Conservation (phyloP, 2,888 invertebrate genomes). For the Ectemnius cavifrons region DNA sequence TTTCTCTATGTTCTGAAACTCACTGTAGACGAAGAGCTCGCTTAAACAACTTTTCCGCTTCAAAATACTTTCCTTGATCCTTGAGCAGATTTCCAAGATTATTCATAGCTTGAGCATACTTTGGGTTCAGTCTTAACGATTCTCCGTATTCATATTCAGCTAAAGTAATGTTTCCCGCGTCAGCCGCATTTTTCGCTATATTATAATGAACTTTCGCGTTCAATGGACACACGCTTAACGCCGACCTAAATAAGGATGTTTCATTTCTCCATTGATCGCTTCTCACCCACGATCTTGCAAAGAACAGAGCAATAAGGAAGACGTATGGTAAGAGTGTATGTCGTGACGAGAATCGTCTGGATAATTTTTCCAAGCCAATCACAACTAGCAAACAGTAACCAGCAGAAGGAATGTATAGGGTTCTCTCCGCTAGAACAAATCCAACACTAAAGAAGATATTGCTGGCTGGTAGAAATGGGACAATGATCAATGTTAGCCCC, state of each 20-base stretch:
- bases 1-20: slow-evolving; percentile 55
- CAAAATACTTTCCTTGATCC: slow-evolving; percentile 83
- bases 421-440: slow-evolving; percentile 93
- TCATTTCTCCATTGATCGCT: slow-evolving; percentile 91
- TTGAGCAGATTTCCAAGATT: slow-evolving; percentile 93
- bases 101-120: slow-evolving; percentile 95
- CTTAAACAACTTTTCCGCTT: slow-evolving; percentile 86
- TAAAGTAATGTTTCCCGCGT: slow-evolving; percentile 83
- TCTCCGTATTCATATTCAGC: slow-evolving; percentile 89
- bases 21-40: slow-evolving; percentile 87
- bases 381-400: slow-evolving; percentile 87
- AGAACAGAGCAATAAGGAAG: slow-evolving; percentile 70
- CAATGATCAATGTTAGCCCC: slow-evolving; percentile 81
- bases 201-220: slow-evolving; percentile 98
- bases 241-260: slow-evolving; percentile 88
- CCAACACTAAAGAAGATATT: slow-evolving; percentile 92
- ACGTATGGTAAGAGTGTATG: slow-evolving; percentile 64
- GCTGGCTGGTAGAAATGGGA: slow-evolving; percentile 91
- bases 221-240: slow-evolving; percentile 91
- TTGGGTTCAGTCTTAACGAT: slow-evolving; percentile 88
- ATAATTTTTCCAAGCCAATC: slow-evolving; percentile 81
- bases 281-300: slow-evolving; percentile 77
- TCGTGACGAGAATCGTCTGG: slow-evolving; percentile 42
- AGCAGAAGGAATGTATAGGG: slow-evolving; percentile 89
- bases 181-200: slow-evolving; percentile 92